Conservation (phyloP, 2,113 vertebrate genomes). For the Pteropus alecto region DNA sequence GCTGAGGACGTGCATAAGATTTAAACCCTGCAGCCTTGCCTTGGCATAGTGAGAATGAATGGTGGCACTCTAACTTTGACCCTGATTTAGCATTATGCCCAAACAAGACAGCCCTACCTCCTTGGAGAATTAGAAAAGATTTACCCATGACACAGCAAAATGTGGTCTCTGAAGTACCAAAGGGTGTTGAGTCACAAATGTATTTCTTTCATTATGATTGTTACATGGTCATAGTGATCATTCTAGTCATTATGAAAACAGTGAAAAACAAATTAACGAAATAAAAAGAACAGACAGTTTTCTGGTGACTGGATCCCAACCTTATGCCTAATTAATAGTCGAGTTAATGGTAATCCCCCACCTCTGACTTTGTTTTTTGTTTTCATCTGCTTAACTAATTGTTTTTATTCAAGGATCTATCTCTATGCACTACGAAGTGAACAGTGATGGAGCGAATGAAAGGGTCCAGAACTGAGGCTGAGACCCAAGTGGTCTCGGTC, state of each 20-base stretch:
- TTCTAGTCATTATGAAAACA: constrained; percentile 6
- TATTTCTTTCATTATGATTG: constrained; percentile 48
- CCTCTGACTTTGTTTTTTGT: not conserved
- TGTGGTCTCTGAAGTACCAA: not conserved
- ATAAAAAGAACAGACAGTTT: constrained; percentile 26
- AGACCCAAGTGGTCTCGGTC: not conserved
- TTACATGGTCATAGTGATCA: not conserved
- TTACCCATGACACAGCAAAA: not conserved
- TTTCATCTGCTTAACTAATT: not conserved
- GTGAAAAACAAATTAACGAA: constrained; percentile 1
- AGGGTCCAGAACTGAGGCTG: not conserved
- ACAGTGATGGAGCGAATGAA: not conserved
- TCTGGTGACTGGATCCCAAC: not conserved
- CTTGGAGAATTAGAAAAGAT: not conserved
- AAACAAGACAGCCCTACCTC: not conserved
- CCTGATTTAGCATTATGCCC: not conserved
- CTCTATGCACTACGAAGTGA: not conserved
- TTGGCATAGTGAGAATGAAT: not conserved
- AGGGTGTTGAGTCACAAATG: not conserved
- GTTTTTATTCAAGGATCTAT: not conserved
- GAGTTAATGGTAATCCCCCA: not conserved
- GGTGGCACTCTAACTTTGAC: not conserved
- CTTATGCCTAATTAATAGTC: not conserved
- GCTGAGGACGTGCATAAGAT: not conserved
- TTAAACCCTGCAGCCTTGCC: not conserved